A percentile compares a stretch with the other conserved stretches of the same genome.
Conservation (phyloP, 1,140 invertebrate genomes). For the Probaryconus sp. region DNA sequence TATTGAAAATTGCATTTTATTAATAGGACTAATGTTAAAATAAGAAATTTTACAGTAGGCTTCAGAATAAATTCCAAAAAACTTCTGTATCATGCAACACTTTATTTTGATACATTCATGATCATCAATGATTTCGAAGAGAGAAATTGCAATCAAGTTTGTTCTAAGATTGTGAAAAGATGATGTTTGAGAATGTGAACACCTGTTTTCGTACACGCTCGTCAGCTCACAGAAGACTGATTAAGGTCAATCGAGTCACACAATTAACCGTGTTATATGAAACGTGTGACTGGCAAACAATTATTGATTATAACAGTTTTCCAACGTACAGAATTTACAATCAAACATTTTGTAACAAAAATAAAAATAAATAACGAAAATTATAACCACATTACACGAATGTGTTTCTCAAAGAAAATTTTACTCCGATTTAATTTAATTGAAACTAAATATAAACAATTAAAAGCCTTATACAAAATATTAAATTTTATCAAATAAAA, state of each 20-base stretch:
- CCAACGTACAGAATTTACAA: constrained; percentile 14
- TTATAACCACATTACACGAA: background rate
- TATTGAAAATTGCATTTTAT: too few relatives aligned
- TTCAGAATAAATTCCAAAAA: too few relatives aligned
- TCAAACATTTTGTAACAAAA: constrained; percentile 11
- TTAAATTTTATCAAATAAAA: too few relatives aligned
- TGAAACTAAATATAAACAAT: too few relatives aligned
- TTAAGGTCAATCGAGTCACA: constrained; percentile 49
- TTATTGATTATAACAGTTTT: constrained; percentile 37
- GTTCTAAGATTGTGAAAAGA: constrained; percentile 35
- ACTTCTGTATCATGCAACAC: constrained; percentile 11
- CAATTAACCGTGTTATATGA: constrained; percentile 40
- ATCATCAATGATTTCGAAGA: constrained; percentile 29
- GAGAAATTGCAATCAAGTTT: constrained; percentile 34
- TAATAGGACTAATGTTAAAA: too few relatives aligned
- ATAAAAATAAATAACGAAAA: background rate
- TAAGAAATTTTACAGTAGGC: constrained; percentile 5
- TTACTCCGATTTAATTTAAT: too few relatives aligned
- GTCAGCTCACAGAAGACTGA: constrained; percentile 31
- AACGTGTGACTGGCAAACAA: constrained; percentile 28
- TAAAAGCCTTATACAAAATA: too few relatives aligned
- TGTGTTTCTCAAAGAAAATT: too few relatives aligned
- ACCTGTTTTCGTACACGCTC: constrained; percentile 55
- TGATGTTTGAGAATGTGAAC: constrained; percentile 45
- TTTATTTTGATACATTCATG: constrained; percentile 28